Evolutionary conservation across 2,888 invertebrate genomes (phyloP).

Genomic region (Actias luna): DNA sequence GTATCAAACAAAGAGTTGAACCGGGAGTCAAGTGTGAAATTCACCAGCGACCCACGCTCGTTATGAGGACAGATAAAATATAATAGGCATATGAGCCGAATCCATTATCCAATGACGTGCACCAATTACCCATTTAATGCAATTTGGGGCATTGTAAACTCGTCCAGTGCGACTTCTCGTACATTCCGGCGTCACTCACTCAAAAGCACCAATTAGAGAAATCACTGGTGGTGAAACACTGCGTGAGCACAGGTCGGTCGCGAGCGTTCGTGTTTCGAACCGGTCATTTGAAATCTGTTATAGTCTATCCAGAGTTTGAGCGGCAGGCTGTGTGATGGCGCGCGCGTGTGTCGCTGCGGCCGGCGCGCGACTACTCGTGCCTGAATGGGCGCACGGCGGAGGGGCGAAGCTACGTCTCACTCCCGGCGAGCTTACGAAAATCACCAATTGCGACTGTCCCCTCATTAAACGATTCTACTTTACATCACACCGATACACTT

Average conservation of each 20-base stretch:
- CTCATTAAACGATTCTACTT: conserved; percentile 55
- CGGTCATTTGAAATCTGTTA: conserved; percentile 63
- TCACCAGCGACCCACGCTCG: conserved; percentile 64
- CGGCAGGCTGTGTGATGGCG: conserved; percentile 56
- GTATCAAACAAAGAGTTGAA: conserved; percentile 62
- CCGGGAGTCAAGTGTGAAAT: conserved; percentile 71
- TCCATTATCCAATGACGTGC: conserved; percentile 81
- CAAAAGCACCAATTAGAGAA: conserved; percentile 71
- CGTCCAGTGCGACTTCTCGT: conserved; percentile 66
- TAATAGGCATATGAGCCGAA: conserved; percentile 70
- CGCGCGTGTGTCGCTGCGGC: conserved; percentile 77
- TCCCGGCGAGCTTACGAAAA: conserved; percentile 77
- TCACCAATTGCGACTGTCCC: conserved; percentile 72
- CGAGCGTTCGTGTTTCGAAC: conserved; percentile 56
- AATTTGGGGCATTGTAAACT: conserved; percentile 77
- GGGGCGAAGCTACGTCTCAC: conserved; percentile 76
- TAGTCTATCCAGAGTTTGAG: conserved; percentile 54
- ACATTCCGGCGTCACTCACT: conserved; percentile 76
- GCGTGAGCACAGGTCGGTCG: conserved; percentile 57
- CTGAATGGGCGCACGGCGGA: conserved; percentile 74
- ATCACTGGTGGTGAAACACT: conserved; percentile 70
- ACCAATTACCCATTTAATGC: conserved; percentile 81
- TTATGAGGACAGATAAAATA: conserved; percentile 62
- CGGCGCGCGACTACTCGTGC: conserved; percentile 74
- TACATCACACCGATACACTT: conserved; percentile 46